Conservation (phyloP, 2,797 vertebrate genomes). For the Sciurus vulgaris region DNA sequence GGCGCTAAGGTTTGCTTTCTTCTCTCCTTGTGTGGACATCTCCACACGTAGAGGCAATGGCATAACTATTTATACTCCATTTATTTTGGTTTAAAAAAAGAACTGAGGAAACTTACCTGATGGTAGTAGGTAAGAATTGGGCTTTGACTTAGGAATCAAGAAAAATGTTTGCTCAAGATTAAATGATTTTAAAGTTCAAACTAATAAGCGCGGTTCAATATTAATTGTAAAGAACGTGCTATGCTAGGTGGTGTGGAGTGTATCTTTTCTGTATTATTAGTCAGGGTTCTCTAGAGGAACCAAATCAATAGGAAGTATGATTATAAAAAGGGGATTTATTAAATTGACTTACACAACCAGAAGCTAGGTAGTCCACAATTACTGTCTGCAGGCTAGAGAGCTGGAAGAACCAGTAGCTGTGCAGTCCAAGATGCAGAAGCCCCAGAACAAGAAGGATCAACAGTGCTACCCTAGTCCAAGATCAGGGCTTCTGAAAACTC, state of each 20-base stretch:
- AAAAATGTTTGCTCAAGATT: neutral
- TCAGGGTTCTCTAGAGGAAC: too few species aligned
- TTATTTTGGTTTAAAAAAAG: neutral
- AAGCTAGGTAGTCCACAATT: too few species aligned
- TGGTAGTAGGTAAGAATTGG: neutral
- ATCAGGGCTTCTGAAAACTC: too few species aligned
- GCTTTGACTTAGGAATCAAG: neutral
- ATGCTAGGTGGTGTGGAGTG: neutral
- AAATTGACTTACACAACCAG: too few species aligned
- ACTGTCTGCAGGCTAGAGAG: too few species aligned
- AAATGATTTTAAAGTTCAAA: slow-evolving; percentile 4
- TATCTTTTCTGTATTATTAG: too few species aligned
- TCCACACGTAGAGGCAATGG: neutral
- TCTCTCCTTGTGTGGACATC: neutral
- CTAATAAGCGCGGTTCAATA: neutral
- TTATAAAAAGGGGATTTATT: too few species aligned
- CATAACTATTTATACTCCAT: neutral
- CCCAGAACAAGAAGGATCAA: too few species aligned
- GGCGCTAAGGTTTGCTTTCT: neutral
- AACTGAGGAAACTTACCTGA: neutral
- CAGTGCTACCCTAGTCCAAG: too few species aligned
- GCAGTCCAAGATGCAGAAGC: too few species aligned
- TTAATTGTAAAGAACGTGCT: neutral
- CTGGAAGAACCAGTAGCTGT: too few species aligned
- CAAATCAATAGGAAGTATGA: too few species aligned